Base-by-base conservation (phyloP, 2,888 invertebrate genomes). In the Diploptera punctata region DNA sequence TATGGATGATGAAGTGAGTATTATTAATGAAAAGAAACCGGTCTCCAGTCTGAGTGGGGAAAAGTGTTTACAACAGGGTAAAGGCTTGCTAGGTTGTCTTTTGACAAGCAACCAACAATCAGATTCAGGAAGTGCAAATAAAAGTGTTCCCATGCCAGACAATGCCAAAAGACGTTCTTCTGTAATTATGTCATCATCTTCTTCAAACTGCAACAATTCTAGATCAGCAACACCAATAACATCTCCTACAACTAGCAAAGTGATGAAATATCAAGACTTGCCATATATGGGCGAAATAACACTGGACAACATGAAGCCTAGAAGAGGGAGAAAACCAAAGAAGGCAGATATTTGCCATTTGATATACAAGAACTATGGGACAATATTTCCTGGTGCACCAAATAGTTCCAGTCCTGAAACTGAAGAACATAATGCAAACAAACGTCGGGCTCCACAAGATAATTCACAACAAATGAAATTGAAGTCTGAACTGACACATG, bases 271-370 rank as follows among this genome's bases (percentile, higher is more conserved):
- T 80, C 90, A 93, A 57, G 94, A 95, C 79, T 83, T 95, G 60
- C 95, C 95, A 0, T 95, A 95, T 82, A 95, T 95, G 95, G 95
- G 95, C 0, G 95, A 95, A 81, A 94, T 95, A 86, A 95, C 95
- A 0, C 82, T 95, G 70, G 94, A 95, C 80, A 94, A 95, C 82
- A 93, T 92, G 16, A 93, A 94, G 77, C 95, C 95, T 0, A 84
- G 95, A 44, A 86, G 96, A 74, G 95, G 95, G 0, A 86, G 95
- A 19, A 96, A 96, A 80, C 96, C 95, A 0, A 95, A 95, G 80
- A 95, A 96, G 81, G 94, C 95, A 0, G 95, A 95, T 79, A 96
- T 96, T 76, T 95, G 95, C 77, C 95, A 95, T 80, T 84, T 95
- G 54, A 95, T 95, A 77, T 95, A 95, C 80, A 95, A 95, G 81